Base-by-base conservation (phyloP, 1,140 invertebrate species). In the Lepidurus arcticus region DNA sequence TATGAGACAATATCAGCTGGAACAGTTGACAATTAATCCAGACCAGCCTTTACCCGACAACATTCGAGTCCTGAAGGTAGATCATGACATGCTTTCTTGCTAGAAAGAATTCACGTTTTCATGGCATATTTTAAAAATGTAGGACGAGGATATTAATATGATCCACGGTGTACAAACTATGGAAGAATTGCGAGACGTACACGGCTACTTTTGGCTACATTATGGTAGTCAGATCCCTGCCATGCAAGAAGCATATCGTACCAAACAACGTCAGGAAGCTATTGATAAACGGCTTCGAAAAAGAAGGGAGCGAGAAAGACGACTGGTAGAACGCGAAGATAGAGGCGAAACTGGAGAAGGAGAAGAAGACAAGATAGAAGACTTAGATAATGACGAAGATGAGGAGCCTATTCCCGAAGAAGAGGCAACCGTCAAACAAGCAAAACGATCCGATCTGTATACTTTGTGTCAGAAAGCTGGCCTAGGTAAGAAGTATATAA, bases 161-260 rank as follows among this genome's bases (percentile, higher is more conserved):
- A 83, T 94, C 75, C 90, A 89, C 82, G 90, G 88, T 75, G 91
- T 95, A 0, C 93, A 98, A 84, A 96, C 93, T 0, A 89, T 91
- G 34, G 96, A 98, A 85, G 95, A 98, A 84, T 85, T 98, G 0
- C 92, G 93, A 80, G 97, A 99, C 83, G 91, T 95, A 1, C 95
- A 98, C 85, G 91, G 92, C 81, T 95, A 98, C 83, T 98, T 98
- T 83, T 89, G 95, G 80, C 86, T 98, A 0, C 96, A 98, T 83
- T 98, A 98, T 83, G 92, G 92, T 0, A 89, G 90, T 34, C 94
- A 98, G 75, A 87, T 97, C 75, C 91, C 92, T 1, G 89, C 89
- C 76, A 97, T 97, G 94, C 92, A 96, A 82, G 92, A 92, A 65
- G 85, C 90, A 7, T 73, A 84, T 82, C 86, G 87, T 73, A 85